Evolutionary conservation across 92 coral and sea anemone species (phyloP).

Genomic region (Palythoa heliodiscus): DNA sequence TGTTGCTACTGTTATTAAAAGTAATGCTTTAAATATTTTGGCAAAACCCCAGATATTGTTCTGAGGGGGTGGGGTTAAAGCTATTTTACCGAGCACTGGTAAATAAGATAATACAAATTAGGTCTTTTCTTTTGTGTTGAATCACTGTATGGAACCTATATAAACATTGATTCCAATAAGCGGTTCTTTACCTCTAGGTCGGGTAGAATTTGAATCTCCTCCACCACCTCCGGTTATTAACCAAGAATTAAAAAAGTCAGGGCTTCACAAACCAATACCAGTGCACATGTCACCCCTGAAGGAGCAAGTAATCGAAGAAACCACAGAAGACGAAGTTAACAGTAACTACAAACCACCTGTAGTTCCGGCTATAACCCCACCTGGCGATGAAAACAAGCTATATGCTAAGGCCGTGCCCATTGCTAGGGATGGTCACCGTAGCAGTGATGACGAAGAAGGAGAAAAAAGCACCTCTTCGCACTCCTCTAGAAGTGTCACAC

Average conservation of each 20-base stretch:
- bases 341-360: conserved; percentile 55
- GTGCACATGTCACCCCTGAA: conserved; percentile 85
- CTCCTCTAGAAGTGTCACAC: conserved; percentile 37
- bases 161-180: background rate
- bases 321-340: conserved; percentile 52
- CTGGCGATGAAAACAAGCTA: background rate
- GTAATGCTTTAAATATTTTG: no score
- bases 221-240: conserved; percentile 82
- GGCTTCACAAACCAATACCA: conserved; percentile 78
- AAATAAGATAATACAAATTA: background rate
- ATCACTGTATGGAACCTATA: background rate
- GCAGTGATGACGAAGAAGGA: conserved; percentile 43
- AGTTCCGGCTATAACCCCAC: background rate
- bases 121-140: background rate
- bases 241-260: conserved; percentile 43
- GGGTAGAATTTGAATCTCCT: conserved; percentile 43
- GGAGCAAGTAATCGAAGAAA: conserved; percentile 49
- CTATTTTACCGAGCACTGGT: background rate
- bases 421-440: background rate
- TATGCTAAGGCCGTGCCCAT: background rate
- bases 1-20: no score
- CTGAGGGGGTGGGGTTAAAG: no score
- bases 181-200: background rate
- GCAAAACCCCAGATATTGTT: no score
- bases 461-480: conserved; percentile 7